Evolutionary conservation across 1,140 invertebrate genomes (phyloP).

Genomic region (Drosophila ercepeae): DNA sequence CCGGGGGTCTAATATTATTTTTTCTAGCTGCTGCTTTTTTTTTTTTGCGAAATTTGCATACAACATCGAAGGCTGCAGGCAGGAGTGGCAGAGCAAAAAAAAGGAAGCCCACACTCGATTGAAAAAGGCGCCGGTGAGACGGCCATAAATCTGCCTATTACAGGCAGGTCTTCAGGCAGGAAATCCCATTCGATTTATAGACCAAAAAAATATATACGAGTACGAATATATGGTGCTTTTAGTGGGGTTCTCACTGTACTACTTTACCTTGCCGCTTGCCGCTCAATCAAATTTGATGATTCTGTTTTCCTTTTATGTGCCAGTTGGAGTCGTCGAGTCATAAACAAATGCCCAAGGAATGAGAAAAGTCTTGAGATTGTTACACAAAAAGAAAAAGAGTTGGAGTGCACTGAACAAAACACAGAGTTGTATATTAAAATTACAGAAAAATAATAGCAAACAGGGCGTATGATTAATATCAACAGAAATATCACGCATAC

Average conservation of each 20-base stretch:
- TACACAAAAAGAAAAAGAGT: slow-evolving; percentile 8
- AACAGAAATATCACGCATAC: too few relatives aligned
- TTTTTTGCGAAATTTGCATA: slow-evolving; percentile 29
- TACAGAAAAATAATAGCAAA: not conserved
- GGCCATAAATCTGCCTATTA: slow-evolving; percentile 36
- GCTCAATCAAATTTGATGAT: slow-evolving; percentile 49
- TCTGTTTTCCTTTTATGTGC: slow-evolving; percentile 46
- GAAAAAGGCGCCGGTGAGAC: slow-evolving; percentile 33
- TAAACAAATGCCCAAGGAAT: slow-evolving; percentile 26
- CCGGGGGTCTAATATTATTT: slow-evolving; percentile 25
- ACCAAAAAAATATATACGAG: not conserved
- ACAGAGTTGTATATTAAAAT: too few relatives aligned
- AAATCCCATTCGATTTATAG: not conserved
- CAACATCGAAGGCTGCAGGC: slow-evolving; percentile 31
- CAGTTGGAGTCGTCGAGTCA: slow-evolving; percentile 27
- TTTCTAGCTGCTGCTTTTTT: not conserved
- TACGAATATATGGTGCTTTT: not conserved
- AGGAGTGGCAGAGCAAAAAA: not conserved
- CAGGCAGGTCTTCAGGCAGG: not conserved
- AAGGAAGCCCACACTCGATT: slow-evolving; percentile 19
- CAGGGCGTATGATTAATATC: not conserved
- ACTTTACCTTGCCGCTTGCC: slow-evolving; percentile 16
- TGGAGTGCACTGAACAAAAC: not conserved
- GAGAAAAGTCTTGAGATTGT: slow-evolving; percentile 20
- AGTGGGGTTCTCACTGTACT: not conserved